A percentile compares a stretch with the other conserved stretches of the same genome.
Conservation (phyloP, 2,888 invertebrate genomes). For the Temnothorax unifasciatus region DNA sequence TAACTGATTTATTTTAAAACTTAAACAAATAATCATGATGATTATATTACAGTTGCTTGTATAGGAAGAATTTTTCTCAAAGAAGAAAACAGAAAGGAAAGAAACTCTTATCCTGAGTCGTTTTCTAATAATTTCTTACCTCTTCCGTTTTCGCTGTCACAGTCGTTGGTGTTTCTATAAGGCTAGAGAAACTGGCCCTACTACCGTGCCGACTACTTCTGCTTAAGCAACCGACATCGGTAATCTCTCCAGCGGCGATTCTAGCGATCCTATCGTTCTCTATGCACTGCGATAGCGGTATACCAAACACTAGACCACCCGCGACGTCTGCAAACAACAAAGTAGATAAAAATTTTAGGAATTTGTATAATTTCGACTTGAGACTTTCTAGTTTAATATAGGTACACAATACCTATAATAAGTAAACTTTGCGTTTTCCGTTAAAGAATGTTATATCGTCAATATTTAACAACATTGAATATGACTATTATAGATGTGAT, state of each 20-base stretch:
- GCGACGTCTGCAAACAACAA: constrained; percentile 72
- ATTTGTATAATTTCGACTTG: neutral
- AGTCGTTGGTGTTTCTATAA: constrained; percentile 87
- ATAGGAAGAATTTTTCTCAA: neutral
- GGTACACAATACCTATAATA: neutral
- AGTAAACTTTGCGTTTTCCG: neutral
- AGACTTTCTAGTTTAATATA: neutral
- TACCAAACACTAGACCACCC: constrained; percentile 93
- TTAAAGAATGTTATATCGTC: neutral
- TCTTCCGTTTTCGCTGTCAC: constrained; percentile 87
- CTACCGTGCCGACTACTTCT: constrained; percentile 89
- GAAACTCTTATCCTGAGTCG: neutral
- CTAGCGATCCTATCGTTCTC: constrained; percentile 91
- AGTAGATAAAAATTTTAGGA: constrained; percentile 4
- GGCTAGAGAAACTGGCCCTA: constrained; percentile 91
- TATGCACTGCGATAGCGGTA: constrained; percentile 94
- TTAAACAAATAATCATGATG: neutral
- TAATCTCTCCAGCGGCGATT: constrained; percentile 83
- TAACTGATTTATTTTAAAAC: neutral
- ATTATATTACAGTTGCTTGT: neutral
- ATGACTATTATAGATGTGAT: neutral
- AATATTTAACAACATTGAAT: neutral
- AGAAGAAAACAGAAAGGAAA: neutral
- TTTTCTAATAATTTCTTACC: constrained; percentile 86
- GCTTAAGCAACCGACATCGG: constrained; percentile 82